Percentiles rank a stretch among this genome's conserved stretches.
Evolutionary conservation across 2,113 vertebrate species (phyloP).

Genomic region (Nycticebus coucang): DNA sequence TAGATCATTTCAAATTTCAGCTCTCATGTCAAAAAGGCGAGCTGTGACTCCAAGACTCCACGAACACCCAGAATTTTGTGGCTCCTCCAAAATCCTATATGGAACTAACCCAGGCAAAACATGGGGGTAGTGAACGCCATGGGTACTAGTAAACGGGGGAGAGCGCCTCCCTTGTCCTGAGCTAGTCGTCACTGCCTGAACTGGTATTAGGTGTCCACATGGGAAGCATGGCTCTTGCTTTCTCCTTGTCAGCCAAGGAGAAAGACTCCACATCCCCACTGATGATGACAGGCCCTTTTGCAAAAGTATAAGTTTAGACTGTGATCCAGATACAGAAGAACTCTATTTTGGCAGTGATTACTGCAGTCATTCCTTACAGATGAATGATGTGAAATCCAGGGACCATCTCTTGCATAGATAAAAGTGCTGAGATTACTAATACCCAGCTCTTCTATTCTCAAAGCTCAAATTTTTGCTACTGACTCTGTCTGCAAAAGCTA

Average conservation of each 20-base stretch:
- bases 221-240: not conserved
- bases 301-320: not conserved
- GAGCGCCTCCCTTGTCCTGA: not conserved
- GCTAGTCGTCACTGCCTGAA: rapidly evolving
- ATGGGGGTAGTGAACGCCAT: rapidly evolving
- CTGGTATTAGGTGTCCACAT: not conserved
- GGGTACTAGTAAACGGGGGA: no score
- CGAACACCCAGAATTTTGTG: not conserved
- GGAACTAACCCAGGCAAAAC: not conserved
- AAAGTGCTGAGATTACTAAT: not conserved
- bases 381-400: not conserved
- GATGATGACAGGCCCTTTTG: not conserved
- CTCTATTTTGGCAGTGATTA: not conserved
- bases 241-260: not conserved
- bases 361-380: not conserved
- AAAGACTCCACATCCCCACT: not conserved
- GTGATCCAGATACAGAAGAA: not conserved
- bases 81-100: not conserved
- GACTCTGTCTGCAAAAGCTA: not conserved
- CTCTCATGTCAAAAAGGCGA: not conserved
- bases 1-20: not conserved
- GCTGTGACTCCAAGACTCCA: not conserved
- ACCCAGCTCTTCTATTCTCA: not conserved
- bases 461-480: not conserved
- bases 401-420: not conserved